phyloP scores from a whole-genome alignment of 2,113 vertebrate species.

The Notothenia rossii region DNA sequence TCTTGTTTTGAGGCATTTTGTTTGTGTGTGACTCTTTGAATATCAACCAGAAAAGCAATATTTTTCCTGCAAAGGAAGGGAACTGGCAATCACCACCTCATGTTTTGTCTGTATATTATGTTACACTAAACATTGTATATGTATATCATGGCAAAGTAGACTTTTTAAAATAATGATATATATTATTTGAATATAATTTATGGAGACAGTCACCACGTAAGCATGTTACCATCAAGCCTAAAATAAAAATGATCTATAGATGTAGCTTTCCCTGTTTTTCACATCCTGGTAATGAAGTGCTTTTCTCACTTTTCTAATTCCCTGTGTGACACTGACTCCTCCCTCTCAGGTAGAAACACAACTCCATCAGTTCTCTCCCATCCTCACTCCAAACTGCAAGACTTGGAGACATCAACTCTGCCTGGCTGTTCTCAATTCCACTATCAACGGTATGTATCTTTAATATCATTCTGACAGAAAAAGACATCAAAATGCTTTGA shows the following conservation, averaged over 20 bases:
- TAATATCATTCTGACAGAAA: not conserved
- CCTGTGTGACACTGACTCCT: conserved; percentile 57
- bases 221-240: not conserved
- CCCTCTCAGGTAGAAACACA: conserved; percentile 71
- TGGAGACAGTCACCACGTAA: not conserved
- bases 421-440: conserved; percentile 38
- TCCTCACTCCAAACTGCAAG: conserved; percentile 63
- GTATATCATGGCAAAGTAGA: not conserved
- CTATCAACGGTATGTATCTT: conserved; percentile 49
- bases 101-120: not conserved
- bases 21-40: conserved; percentile 26
- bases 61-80: too few relatives aligned
- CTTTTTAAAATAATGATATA: not conserved
- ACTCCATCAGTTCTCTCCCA: conserved; percentile 57
- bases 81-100: not conserved
- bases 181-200: not conserved
- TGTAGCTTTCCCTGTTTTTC: conserved; percentile 12
- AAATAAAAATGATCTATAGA: not conserved
- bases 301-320: conserved; percentile 13
- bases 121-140: not conserved
- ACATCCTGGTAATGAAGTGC: conserved; percentile 14
- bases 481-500: not conserved
- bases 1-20: conserved; percentile 25
- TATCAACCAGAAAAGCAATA: conserved; percentile 24
- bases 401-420: conserved; percentile 53